Base-by-base conservation (phyloP, 2,113 vertebrate genomes). In the Arenaria interpres region DNA sequence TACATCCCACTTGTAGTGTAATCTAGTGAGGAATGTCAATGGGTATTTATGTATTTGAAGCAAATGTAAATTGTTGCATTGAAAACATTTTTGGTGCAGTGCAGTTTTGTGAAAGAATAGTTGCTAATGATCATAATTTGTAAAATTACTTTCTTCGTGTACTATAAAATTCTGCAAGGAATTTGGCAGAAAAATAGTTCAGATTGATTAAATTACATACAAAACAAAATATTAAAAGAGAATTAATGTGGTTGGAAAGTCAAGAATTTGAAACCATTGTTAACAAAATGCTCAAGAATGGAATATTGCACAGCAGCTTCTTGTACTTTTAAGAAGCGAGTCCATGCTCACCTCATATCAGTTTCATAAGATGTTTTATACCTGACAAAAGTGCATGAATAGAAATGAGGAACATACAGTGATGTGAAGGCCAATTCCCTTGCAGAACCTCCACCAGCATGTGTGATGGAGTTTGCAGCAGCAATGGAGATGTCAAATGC, bases 341-440 rank as follows among this genome's bases (percentile, higher is more conserved):
- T 39, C 19, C 13, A 7, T 59, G 23, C 19, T 90, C 46, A 72
- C 17, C 37, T 93, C 30, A 3, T 33, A 50, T 13, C 1, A 2
- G 7, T 64, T 92, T 60, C 6, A 20, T 56, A 35, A 86, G 76
- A 68, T 88, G 76, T 50, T 88, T 93, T 67, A 25, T 56, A 51
- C 19, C 13, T 50, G 48, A 23, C 12, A 32, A 7, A 51, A 46
- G 4, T 16, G 5, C 43, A 11, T 59, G 12, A 60, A 43, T 35
- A 89, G 25, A 73, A 86, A 43, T n/a, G 13, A 71, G 45, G 37
- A 76, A 9, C 10, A 30, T 5, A 22, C 8, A 62, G 45, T 24
- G 56, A 73, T 0, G 0, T 27, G 48, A 85, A 84, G 54, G n/a
- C 4, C 39, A 57, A 4, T 84, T 57, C 12, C 28, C 9, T 28